Base-by-base conservation (phyloP, 1,140 invertebrate genomes). In the Pseudoatta argentina region DNA sequence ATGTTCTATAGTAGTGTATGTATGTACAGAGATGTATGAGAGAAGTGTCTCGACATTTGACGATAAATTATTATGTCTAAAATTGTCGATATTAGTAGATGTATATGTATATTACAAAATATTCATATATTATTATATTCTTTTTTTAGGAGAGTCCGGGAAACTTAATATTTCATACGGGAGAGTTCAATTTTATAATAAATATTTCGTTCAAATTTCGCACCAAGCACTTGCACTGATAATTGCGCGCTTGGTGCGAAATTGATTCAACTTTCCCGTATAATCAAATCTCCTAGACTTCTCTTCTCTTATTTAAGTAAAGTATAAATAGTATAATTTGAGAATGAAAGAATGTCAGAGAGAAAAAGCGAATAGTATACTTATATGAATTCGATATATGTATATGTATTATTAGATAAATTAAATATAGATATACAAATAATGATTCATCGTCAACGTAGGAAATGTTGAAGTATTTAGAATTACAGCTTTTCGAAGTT, bases 401-500 rank as follows among this genome's bases (percentile, higher is more conserved):
- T 78, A 66, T 53, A 78, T 78, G 76, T 78, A 81, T 44, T 71
- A 71, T 39, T 10, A 81, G 30, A 55, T 21, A 39, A 39, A 67
- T 81, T 81, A 27, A 81, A 39, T 73, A 83, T 73, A 83, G 69
- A 73, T 61, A 59, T 59, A n/a, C 30, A 71, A 21, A 44, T 51
- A 59, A 82, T 61, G 27, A 51, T 83, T 83, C 30, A 34, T 77
- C 34, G 27, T 75, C 72, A 81, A 24, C 27, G 24, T 63, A 76
- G 55, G 21, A 77, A 64, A 64, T 78, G 82, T 64, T 85, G n/a
- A 85, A 85, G 44, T 48, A 48, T 77, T 76, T 85, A 51, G 81
- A 76, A 76, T 75, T 64, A 53, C 44, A 39, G 39, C 27, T 85
- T 85, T 85, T 66, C 30, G 48, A 66, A 77, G 24, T 82, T 77